Evolutionary conservation across 2,888 invertebrate genomes (phyloP), one percentile per base, ranked within the genome.

Genomic region (Drosophila lutescens): DNA sequence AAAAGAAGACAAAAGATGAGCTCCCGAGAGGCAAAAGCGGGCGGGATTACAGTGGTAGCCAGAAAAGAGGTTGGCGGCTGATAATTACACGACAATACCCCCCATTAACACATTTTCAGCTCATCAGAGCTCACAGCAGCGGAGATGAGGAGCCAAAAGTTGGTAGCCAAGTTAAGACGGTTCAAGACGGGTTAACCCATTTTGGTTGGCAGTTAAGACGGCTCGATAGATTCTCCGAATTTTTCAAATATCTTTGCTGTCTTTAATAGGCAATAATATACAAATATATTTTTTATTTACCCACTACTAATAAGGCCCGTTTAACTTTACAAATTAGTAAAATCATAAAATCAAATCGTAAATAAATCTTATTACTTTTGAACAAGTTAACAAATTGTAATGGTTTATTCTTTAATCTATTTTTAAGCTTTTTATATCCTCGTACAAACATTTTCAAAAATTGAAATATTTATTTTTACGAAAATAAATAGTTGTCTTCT

Each of bases 41-140:
- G 26, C 30, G 51, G 49, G 54, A 23, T 61, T 71, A 30, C 50
- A 36, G 50, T 44, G 46, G 69, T 70, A 71, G 59, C 71, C 63
- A 53, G 34, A 73, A 73, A 80, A 77, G 79, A 75, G 78, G 66
- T 78, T 80, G 80, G 70, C 77, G 60, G 53, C 54, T 84, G 88
- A 84, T 84, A 84, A 84, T 84, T 84, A 84, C 87, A 84, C 87
- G 89, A 84, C 89, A 84, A 84, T 84, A 88, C 83, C 83, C 83
- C 88, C 83, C 83, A 84, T 84, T 84, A 84, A 84, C 83, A 84
- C 83, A 84, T 84, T 86, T 84, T 88, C 87, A 84, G 85, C 69
- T 80, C 78, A 82, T 76, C 83, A 77, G 63, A 74, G 74, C 78
- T 73, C 86, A 77, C 81, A 82, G 83, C 86, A 34, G 60, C 67